Percentiles rank a stretch among this genome's conserved stretches.
Conservation (phyloP, 2,888 invertebrate genomes). For the Coenonympha arcania region DNA sequence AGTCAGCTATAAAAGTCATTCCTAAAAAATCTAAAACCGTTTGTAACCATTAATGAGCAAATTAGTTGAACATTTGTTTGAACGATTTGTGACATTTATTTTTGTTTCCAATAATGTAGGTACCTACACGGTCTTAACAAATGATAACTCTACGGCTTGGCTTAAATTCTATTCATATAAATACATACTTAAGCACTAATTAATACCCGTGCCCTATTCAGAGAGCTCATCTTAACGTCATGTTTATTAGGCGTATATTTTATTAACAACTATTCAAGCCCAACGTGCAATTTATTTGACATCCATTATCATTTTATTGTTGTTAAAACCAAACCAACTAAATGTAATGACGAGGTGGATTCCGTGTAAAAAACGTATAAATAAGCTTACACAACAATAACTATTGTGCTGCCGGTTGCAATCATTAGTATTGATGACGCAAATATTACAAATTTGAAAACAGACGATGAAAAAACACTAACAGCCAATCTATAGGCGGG, state of each 20-base stretch:
- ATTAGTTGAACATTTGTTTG: too few species aligned
- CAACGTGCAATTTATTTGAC: conserved; percentile 36
- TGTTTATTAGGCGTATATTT: conserved; percentile 35
- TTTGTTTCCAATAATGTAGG: too few species aligned
- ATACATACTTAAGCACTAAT: conserved; percentile 28
- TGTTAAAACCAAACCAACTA: conserved; percentile 60
- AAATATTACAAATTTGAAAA: conserved; percentile 60
- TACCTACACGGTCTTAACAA: too few species aligned
- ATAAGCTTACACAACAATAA: conserved; percentile 62
- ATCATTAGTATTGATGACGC: conserved; percentile 74
- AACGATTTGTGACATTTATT: too few species aligned
- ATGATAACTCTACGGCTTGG: not conserved
- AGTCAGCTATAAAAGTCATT: too few species aligned
- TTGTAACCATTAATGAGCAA: too few species aligned
- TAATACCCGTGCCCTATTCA: conserved; percentile 27
- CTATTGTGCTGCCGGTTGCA: conserved; percentile 66
- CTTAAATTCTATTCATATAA: conserved; percentile 15
- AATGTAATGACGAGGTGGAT: conserved; percentile 68
- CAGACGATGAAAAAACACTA: conserved; percentile 55
- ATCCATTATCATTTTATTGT: conserved; percentile 54
- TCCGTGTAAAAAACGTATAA: conserved; percentile 45
- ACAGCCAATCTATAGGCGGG: conserved; percentile 64
- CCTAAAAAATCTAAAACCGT: too few species aligned
- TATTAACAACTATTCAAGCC: conserved; percentile 30
- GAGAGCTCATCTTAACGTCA: conserved; percentile 27